These are phyloP conservation scores for Tragopan temminckii DNA, from an alignment of 2,797 vertebrate species.

Conservation along the genomic window DNA sequence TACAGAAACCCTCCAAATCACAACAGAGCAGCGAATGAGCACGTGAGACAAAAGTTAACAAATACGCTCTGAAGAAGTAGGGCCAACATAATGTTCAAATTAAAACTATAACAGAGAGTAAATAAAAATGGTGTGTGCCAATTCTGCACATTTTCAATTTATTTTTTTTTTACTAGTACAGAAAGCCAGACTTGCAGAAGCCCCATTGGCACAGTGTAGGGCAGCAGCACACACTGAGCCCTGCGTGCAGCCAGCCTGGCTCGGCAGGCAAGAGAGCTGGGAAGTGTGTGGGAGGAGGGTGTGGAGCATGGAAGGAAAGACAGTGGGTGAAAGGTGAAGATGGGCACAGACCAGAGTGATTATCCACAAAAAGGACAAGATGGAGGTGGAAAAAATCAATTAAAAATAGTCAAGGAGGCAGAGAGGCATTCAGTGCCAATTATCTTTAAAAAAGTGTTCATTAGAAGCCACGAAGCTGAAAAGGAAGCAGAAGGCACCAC, in stretches of 20 bases:
- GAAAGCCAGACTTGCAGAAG: not conserved
- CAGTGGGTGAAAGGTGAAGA: constrained; percentile 17
- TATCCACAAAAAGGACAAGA: not conserved
- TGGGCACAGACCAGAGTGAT: not conserved
- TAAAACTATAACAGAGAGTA: not conserved
- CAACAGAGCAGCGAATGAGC: not conserved
- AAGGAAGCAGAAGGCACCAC: rapidly evolving
- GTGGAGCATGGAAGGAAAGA: not conserved
- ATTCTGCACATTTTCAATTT: not conserved
- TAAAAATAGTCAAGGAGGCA: rapidly evolving
- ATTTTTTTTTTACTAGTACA: no score
- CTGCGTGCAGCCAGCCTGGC: not conserved
- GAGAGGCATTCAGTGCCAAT: not conserved
- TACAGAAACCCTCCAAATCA: not conserved
- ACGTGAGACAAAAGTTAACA: not conserved
- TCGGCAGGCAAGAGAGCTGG: not conserved
- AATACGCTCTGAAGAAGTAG: not conserved
- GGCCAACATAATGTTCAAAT: not conserved
- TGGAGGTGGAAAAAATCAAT: not conserved
- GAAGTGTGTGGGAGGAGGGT: constrained; percentile 46
- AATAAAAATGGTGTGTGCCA: not conserved
- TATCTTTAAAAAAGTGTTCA: not conserved
- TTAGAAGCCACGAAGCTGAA: not conserved
- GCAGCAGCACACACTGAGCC: rapidly evolving
- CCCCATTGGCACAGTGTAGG: rapidly evolving